A percentile compares a stretch with the other conserved stretches of the same genome.
Conservation (phyloP, 2,888 invertebrate genomes). For the Venusia cambrica region DNA sequence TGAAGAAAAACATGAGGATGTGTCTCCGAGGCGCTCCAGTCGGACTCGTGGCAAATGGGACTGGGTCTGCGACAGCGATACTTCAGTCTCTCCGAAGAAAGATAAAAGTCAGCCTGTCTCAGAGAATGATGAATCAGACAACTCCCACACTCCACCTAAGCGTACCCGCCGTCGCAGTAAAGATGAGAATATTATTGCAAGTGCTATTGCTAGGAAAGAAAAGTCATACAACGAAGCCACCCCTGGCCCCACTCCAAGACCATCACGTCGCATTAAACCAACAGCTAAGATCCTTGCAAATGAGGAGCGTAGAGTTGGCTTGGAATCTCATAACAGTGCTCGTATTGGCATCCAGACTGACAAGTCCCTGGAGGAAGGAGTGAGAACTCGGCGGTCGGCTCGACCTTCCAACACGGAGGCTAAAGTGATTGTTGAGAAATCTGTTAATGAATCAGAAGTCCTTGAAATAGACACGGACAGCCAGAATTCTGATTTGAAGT, state of each 20-base stretch:
- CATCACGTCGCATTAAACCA: constrained; percentile 82
- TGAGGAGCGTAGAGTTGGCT: constrained; percentile 81
- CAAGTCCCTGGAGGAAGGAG: constrained; percentile 59
- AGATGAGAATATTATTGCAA: constrained; percentile 84
- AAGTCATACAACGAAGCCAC: constrained; percentile 82
- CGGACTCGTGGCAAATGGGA: constrained; percentile 62
- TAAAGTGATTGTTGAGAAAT: constrained; percentile 29
- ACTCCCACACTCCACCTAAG: constrained; percentile 71
- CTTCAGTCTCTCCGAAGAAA: constrained; percentile 47
- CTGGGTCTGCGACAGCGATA: constrained; percentile 59
- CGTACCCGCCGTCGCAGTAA: constrained; percentile 83
- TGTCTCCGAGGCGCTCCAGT: constrained; percentile 57
- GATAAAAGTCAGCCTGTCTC: constrained; percentile 52
- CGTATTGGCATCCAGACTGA: constrained; percentile 67
- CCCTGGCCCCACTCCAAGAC: constrained; percentile 49
- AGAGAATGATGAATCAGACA: constrained; percentile 66
- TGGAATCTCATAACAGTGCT: constrained; percentile 80
- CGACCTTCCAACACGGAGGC: constrained; percentile 39
- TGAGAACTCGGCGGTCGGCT: constrained; percentile 57
- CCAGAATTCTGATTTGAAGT: constrained; percentile 76
- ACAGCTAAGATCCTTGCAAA: constrained; percentile 85
- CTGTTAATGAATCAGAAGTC: constrained; percentile 30
- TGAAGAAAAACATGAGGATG: constrained; percentile 67
- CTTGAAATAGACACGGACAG: constrained; percentile 46
- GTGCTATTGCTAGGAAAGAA: constrained; percentile 87